These are phyloP conservation scores for Phocoena sinus DNA, from an alignment of 2,113 vertebrate species.

Conservation along the genomic window DNA sequence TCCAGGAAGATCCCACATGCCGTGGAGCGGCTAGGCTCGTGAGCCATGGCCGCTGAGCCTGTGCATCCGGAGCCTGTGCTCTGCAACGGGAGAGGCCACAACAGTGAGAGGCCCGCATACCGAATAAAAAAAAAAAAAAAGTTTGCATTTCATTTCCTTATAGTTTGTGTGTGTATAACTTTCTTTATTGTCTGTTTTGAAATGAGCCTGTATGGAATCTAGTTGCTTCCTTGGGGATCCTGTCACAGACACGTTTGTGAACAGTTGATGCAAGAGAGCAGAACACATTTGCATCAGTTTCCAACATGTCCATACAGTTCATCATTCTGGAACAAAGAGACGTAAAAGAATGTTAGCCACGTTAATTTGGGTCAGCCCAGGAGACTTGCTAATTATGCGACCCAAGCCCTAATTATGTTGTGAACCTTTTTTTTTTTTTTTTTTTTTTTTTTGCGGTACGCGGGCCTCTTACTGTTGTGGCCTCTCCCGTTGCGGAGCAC, in stretches of 20 bases:
- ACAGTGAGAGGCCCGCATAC: no score
- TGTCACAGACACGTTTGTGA: neutral
- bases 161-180: neutral
- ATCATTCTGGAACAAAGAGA: neutral
- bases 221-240: neutral
- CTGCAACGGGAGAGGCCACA: no score
- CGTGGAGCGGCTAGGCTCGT: no score
- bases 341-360: neutral
- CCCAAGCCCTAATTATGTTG: conserved; percentile 3
- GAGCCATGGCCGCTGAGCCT: no score
- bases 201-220: neutral
- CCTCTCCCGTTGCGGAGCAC: no score
- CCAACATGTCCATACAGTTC: neutral
- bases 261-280: neutral
- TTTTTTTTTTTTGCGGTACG: no score
- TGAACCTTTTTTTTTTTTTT: neutral
- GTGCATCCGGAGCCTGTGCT: no score
- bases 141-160: conserved; percentile 29
- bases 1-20: no score
- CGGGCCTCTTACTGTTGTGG: no score
- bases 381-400: conserved; percentile 39
- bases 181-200: neutral
- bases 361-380: neutral
- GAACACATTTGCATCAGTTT: neutral
- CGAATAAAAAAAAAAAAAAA: no score